A percentile compares a stretch with the other conserved stretches of the same genome.
Evolutionary conservation across 2,797 vertebrate genomes (phyloP).

Genomic region (Sebastes diaconus): DNA sequence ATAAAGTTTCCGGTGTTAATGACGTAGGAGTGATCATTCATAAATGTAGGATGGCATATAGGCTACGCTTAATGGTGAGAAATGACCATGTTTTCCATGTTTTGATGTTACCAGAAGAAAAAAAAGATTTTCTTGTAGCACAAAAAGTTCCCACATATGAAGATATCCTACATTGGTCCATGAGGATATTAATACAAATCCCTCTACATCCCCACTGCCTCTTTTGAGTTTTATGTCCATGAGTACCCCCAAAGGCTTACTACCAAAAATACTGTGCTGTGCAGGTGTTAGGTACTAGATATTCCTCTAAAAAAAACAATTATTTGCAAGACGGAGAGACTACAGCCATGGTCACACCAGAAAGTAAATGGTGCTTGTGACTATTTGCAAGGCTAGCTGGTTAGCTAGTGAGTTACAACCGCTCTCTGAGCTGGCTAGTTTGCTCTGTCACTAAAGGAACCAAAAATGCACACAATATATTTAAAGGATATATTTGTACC

Average conservation of each 20-base stretch:
- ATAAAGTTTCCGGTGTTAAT: slow-evolving; percentile 65
- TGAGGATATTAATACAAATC: neutral
- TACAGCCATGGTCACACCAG: neutral
- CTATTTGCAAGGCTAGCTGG: neutral
- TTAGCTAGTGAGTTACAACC: neutral
- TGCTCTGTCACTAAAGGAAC: neutral
- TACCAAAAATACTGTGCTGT: neutral
- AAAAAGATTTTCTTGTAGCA: slow-evolving; percentile 5
- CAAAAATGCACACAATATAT: neutral
- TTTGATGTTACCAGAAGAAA: slow-evolving; percentile 34
- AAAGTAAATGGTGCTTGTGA: neutral
- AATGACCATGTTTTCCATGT: slow-evolving; percentile 56
- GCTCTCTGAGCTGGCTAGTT: neutral
- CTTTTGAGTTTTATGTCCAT: neutral
- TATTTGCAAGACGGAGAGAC: neutral
- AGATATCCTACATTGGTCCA: neutral
- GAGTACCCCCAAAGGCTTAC: neutral
- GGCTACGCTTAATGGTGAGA: slow-evolving; percentile 38
- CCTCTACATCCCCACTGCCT: neutral
- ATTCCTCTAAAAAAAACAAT: neutral
- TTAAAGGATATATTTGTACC: too few relatives aligned
- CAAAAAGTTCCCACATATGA: neutral
- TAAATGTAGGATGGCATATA: slow-evolving; percentile 39
- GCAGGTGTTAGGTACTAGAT: neutral
- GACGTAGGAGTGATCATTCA: slow-evolving; percentile 61